Base-by-base conservation (phyloP, 1,140 invertebrate species). In the Oryzaephilus surinamensis region DNA sequence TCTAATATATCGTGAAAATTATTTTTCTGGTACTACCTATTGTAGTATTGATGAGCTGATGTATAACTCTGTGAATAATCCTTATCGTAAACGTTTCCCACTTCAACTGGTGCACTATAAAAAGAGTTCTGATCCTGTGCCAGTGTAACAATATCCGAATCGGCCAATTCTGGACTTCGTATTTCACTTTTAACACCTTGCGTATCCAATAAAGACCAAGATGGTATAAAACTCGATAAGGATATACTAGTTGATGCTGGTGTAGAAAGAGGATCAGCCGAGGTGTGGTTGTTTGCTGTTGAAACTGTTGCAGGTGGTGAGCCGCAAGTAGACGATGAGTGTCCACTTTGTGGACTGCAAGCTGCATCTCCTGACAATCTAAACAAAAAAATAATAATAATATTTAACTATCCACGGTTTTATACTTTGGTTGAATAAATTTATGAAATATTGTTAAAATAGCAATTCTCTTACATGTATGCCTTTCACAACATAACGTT, bases 31-130 rank as follows among this genome's bases (percentile, higher is more conserved):
- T 41, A 43, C 45, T 62, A 76, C 76, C 75, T 79, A 64, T 79
- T 79, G 47, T 79, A 79, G 65, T 77, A 79, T 56, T 76, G 72
- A 64, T 77, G 77, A 38, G 76, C 54, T 43, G 63, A 55, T 39
- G 67, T 56, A 55, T 72, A 71, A 3, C 67, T 63, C 53, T 57
- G 57, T 15, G 52, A 45, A 36, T 61, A 63, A 13, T 61, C 61
- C 44, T 63, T 61, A 28, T 61, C 59, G 43, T 63, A 61, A 12
- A 52, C 31, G 31, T 48, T 47, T 18, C 54, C 52, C 11, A 61
- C 41, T 34, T 60, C 56, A 6, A 56, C 52, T 17, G 54, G 37
- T 38, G 52, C 38, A 19, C 53, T 48, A 35, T 59, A 60, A 31
- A 59, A 54, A 10, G 45, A 34, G 28, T 46, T 29, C 28, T 67